Evolutionary conservation across 30 jellyfish, hydroid and myxozoan species (phyloP).

Genomic region (Chrysaora quinquecirrha): DNA sequence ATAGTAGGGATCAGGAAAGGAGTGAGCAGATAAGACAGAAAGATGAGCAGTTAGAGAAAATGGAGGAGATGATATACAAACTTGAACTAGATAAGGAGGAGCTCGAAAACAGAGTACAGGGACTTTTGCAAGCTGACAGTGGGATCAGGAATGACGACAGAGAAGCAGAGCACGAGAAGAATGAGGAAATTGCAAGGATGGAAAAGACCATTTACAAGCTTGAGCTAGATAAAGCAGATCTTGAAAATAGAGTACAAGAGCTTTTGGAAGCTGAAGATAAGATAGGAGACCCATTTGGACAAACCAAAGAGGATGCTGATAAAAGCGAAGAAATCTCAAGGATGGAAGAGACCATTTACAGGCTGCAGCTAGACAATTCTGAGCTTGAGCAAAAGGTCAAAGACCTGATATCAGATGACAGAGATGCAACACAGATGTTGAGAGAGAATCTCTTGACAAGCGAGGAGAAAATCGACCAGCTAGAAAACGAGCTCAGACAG

Average conservation of each 20-base stretch:
- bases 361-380: slow-evolving; percentile 40
- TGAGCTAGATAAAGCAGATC: neutral
- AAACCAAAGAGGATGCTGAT: neutral
- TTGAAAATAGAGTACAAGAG: neutral
- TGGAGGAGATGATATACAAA: slow-evolving; percentile 22
- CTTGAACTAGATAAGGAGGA: neutral
- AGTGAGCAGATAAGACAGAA: too few relatives aligned
- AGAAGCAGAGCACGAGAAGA: neutral
- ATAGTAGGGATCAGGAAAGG: neutral
- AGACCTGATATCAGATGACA: slow-evolving; percentile 48
- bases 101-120: neutral
- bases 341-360: slow-evolving; percentile 43
- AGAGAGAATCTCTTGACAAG: slow-evolving; percentile 1
- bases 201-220: slow-evolving; percentile 14
- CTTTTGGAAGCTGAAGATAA: neutral
- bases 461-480: slow-evolving; percentile 45
- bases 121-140: neutral
- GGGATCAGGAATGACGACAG: neutral
- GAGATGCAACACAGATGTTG: slow-evolving; percentile 9
- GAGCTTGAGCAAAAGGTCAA: slow-evolving; percentile 44
- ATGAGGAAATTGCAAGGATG: neutral
- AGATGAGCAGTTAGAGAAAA: neutral
- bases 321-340: neutral
- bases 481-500: slow-evolving; percentile 15
- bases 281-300: neutral